Base-by-base conservation (phyloP, 2,888 invertebrate species). In the Bugulina stolonifera region DNA sequence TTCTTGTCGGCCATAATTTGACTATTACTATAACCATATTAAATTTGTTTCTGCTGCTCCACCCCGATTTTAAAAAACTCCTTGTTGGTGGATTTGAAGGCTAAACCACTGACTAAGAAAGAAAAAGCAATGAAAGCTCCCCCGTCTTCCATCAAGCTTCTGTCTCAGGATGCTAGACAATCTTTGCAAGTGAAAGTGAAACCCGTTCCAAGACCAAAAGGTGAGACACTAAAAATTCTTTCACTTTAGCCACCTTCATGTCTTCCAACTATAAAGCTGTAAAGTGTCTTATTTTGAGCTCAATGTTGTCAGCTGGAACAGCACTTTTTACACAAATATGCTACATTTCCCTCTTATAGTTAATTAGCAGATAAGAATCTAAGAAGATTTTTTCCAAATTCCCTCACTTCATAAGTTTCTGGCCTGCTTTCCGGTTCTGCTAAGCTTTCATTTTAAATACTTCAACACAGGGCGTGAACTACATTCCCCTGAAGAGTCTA, bases 161-260 rank as follows among this genome's bases (percentile, higher is more conserved):
- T 64, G 64, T 64, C 64, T n/a, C 64, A 64, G 27, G 64, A 64
- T 29, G 64, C 64, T 2, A 64, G 64, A n/a, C 64, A 64, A 32
- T 22, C 64, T 10, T 14, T 64, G 64, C 75, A 73, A 22, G 73
- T 79, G n/a, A 72, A 72, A 22, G 73, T 79, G n/a, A 75, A 70
- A 29, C 52, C 70, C 5, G 70, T 70, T n/a, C 70, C 70, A 29
- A 70, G 70, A 52, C 70, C 70, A 23, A 64, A 64, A 64, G 64
- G 64, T 64, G 43, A 18, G 43, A 10, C 5, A 18, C 43, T 43
- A 43, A 18, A 43, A 43, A 43, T 18, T 10, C 18, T 43, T 43
- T 43, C 43, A 10, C 10, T 43, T 43, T 43, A 43, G n/a, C n/a
- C n/a, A n/a, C n/a, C n/a, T n/a, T n/a, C n/a, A n/a, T n/a, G n/a